Conservation (phyloP, 2,113 vertebrate species). For the Puma concolor region DNA sequence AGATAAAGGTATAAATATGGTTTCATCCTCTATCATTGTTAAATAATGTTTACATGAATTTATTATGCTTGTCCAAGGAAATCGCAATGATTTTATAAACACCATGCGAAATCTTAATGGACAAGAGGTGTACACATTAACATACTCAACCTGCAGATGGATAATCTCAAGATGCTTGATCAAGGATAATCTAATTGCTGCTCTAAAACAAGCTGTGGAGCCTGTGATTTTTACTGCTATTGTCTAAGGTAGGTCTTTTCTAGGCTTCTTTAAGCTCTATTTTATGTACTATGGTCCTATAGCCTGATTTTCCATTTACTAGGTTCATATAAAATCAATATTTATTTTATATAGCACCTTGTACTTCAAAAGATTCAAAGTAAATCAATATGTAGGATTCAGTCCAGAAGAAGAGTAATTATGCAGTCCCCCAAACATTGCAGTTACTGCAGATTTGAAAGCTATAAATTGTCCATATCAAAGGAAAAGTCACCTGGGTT, state of each 20-base stretch:
- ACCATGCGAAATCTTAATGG: background rate
- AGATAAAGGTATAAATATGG: background rate
- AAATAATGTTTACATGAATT: background rate
- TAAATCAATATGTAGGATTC: conserved; percentile 52
- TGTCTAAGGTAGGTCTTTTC: background rate
- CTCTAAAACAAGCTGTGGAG: background rate
- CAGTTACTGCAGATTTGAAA: conserved; percentile 27
- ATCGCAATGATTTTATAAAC: background rate
- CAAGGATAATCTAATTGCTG: background rate
- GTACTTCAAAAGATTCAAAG: conserved; percentile 36
- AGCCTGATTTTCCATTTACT: conserved; percentile 34
- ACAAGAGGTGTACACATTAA: background rate
- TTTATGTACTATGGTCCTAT: background rate
- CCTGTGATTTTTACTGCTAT: background rate
- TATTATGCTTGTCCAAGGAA: background rate
- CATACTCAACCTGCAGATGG: background rate
- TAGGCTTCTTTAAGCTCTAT: background rate
- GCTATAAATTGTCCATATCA: background rate
- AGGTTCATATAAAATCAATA: conserved; percentile 62
- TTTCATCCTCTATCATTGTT: background rate
- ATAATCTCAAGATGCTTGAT: background rate
- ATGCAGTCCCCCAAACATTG: background rate
- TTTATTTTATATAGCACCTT: conserved; percentile 41
- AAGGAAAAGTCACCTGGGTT: background rate
- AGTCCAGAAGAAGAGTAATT: conserved; percentile 45